Conservation (phyloP, 2,113 vertebrate genomes). For the Alethe diademata region DNA sequence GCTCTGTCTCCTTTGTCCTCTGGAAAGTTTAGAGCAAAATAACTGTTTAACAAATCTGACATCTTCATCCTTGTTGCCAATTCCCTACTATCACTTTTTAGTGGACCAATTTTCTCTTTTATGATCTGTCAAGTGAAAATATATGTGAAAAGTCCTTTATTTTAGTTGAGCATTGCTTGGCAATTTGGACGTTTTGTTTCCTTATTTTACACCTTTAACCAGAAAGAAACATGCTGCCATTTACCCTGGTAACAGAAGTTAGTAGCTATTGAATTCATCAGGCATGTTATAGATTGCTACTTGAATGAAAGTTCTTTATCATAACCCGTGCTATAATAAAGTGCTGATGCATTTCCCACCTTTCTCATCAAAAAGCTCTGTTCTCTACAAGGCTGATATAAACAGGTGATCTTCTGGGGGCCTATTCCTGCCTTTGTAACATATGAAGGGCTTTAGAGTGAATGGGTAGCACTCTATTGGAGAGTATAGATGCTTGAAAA, state of each 20-base stretch:
- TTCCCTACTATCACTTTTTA: conserved; percentile 65
- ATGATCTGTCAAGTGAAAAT: conserved; percentile 59
- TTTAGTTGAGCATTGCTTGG: conserved; percentile 30
- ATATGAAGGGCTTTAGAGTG: neutral
- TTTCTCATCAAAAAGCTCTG: neutral
- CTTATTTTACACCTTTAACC: conserved; percentile 33
- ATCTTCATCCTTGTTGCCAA: neutral
- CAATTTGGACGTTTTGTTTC: conserved; percentile 10
- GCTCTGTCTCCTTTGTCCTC: conserved; percentile 34
- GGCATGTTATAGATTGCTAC: neutral
- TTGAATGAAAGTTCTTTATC: neutral
- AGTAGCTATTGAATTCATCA: neutral
- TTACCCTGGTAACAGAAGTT: neutral
- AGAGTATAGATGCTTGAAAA: neutral
- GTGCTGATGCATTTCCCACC: neutral
- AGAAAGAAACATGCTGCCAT: neutral
- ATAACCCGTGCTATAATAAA: neutral
- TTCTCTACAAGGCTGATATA: neutral
- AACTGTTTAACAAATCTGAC: conserved; percentile 56
- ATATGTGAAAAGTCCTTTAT: conserved; percentile 42
- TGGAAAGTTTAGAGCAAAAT: conserved; percentile 46
- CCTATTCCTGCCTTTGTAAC: neutral
- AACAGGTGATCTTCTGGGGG: neutral
- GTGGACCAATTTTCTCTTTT: conserved; percentile 72
- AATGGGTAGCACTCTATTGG: neutral